Evolutionary conservation across 1,140 invertebrate species (phyloP), one percentile per base, ranked within the genome.

Genomic region (Cyclargus thomasi): DNA sequence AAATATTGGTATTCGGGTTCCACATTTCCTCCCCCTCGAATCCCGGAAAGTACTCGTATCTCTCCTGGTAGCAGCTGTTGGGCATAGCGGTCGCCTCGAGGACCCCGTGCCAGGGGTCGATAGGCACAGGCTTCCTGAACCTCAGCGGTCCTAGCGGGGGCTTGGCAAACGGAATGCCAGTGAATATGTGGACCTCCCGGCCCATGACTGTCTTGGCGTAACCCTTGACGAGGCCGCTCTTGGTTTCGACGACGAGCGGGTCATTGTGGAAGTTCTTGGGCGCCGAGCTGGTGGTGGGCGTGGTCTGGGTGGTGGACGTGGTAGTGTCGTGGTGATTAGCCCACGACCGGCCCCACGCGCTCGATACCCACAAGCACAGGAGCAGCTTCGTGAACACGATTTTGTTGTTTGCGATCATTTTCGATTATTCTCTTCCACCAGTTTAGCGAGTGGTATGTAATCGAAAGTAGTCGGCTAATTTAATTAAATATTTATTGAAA

Each of bases 141-240:
- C 98, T 92, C 29, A 98, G 90, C 23, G 96, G 94, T 0, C 96
- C 97, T 17, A 96, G 81, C 0, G 98, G 98, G 0, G 98, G 97
- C 85, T 98, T 97, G 0, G 97, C 98, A 85, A 97, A 99, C 0
- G 98, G 98, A 70, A 99, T 97, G 2, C 97, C 97, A n/a, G 94
- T 95, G 82, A 96, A 99, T 10, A 95, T 95, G 81, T 98, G 96
- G 0, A 99, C 95, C 77, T 97, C 94, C 62, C 95, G 93, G 7
- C 95, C 95, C 69, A 95, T 90, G 39, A 95, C 95, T 23, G 92
- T 95, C 71, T 95, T 94, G 8, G 94, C 93, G 68, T 94, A 93
- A 5, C 97, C 96, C 39, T 95, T 93, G 36, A 97, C 93, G 20
- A 94, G 91, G 0, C 96, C 96, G 67, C 92, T 95, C 29, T 93